Base-by-base conservation (phyloP, 2,888 invertebrate species). In the Meganola albula region DNA sequence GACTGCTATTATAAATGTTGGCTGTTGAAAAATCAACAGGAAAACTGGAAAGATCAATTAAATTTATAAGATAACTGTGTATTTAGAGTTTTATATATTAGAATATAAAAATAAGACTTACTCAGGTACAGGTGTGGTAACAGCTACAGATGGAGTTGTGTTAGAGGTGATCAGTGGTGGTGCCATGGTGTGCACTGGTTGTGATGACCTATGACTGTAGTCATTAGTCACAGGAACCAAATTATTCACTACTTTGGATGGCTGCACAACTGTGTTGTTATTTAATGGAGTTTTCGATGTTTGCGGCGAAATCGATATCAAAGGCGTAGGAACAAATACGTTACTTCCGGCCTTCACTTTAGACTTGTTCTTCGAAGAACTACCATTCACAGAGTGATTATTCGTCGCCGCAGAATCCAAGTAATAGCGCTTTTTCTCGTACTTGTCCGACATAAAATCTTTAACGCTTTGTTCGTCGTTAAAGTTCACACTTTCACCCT, bases 391-490 rank as follows among this genome's bases (percentile, higher is more conserved):
- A 11, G 64, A 34, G 26, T 54, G 40, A 53, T 56, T 70, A 30
- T 62, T 68, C 24, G 63, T 62, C 21, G 59, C 50, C 26, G 72
- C 53, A 2, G 67, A 46, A 41, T 85, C 84, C 34, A 86, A 55
- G 65, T 82, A 84, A 55, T 89, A 93, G 68, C 96, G 90, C 72
- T 96, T 97, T 65, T 93, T 91, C 75, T 99, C 98, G 72, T 98
- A 98, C 82, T 98, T 98, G 66, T 96, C 93, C 31, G 93, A 90
- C 95, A 98, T 96, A 63, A 96, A 92, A 76, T 97, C 96, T 71
- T 93, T 92, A 62, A 97, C 92, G 74, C 93, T 92, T 76, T 95
- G 94, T 77, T 97, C 97, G 64, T 96, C 96, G 59, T 92, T 92
- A 47, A 91, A 90, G 66, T 93, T 92, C 23, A 90, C 88, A 73